These are phyloP conservation scores for Chironomus tentans DNA, from an alignment of 2,888 invertebrate species.

Conservation along the genomic window DNA sequence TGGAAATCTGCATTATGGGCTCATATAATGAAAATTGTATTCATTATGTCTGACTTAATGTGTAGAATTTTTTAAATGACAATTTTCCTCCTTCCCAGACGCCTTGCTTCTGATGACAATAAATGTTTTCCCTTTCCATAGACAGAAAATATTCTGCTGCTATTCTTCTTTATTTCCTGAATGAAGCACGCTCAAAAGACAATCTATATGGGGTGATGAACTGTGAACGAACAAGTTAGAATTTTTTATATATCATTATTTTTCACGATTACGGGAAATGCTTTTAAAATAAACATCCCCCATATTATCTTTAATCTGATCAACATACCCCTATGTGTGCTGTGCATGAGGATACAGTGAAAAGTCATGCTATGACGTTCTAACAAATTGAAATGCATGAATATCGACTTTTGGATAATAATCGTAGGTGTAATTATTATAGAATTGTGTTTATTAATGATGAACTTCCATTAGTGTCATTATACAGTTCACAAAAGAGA, in stretches of 20 bases:
- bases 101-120: not conserved
- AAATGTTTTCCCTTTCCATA: not conserved
- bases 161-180: not conserved
- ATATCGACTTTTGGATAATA: not conserved
- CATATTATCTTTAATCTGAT: slow-evolving; percentile 22
- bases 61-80: slow-evolving; percentile 15
- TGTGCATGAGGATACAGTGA: too few species aligned
- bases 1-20: not conserved
- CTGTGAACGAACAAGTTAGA: slow-evolving; percentile 3
- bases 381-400: not conserved
- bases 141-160: too few species aligned
- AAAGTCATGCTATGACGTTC: too few species aligned
- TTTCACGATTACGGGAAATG: slow-evolving; percentile 14
- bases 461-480: slow-evolving; percentile 17
- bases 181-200: not conserved
- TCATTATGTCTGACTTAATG: slow-evolving; percentile 18
- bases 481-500: not conserved
- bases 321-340: not conserved
- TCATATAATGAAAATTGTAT: slow-evolving; percentile 14
- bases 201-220: slow-evolving; percentile 18
- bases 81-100: not conserved
- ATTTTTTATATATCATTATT: slow-evolving; percentile 21
- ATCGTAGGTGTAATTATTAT: slow-evolving; percentile 6
- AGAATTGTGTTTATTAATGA: slow-evolving; percentile 21
- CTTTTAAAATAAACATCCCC: slow-evolving; percentile 22